Evolutionary conservation across 2,888 invertebrate species (phyloP), one percentile per base, ranked within the genome.

Genomic region (Sericinus montela): DNA sequence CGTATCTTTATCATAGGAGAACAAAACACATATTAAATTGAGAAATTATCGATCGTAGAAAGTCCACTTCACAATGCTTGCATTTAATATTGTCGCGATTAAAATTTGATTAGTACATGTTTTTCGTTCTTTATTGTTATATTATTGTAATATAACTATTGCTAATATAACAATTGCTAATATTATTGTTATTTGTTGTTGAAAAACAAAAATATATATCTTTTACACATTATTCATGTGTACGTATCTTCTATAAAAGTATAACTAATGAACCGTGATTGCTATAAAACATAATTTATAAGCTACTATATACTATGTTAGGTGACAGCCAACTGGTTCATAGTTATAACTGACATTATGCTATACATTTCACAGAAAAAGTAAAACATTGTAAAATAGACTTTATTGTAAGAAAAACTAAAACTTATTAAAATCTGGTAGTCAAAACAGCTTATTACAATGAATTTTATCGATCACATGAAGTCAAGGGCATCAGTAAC

Each of bases 341-440:
- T 9, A 29, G 19, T 3, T 19, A 19, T 19, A 3, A 19, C 19
- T 19, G 19, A 19, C 19, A 19, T 19, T 3, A 19, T 5, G 5
- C 5, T 19, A 19, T 3, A 3, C 19, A 19, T 19, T 19, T 19
- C 19, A 19, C n/a, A 5, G 19, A 2, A 5, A 2, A 19, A 19
- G 2, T 19, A 19, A 5, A 32, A 43, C 15, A 45, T 38, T 39
- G 39, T 46, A 32, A 32, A 34, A 39, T 46, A 15, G 11, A 25
- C 15, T 46, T 34, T 16, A 13, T 43, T 11, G 10, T 10, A 11
- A 7, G 8, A 13, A 7, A 34, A 41, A 13, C 34, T 9, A 32
- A 19, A 32, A 42, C 16, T 23, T 0, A 39, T 39, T 14, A 28
- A 28, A 14, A 38, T 3, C 14, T 8, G 9, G 14, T 11, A 11